Conservation (phyloP, 2,888 invertebrate species). For the Nematopogon swammerdamellus region DNA sequence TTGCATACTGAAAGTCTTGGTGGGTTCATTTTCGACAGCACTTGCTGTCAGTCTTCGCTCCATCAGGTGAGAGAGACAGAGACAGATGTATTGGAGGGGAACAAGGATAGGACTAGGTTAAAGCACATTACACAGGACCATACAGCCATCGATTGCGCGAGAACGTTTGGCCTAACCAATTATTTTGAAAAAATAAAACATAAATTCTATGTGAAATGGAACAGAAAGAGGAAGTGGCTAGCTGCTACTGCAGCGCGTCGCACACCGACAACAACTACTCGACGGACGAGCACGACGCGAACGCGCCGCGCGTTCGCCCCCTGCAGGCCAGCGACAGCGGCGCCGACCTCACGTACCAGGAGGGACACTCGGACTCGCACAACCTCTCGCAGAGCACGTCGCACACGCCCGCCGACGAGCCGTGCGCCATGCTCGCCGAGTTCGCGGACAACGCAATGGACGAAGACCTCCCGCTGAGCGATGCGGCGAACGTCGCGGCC, state of each 20-base stretch:
- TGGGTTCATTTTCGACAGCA: no score
- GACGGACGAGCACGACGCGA: constrained; percentile 68
- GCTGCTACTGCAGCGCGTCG: constrained; percentile 75
- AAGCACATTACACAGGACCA: no score
- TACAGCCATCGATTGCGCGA: no score
- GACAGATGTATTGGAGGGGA: no score
- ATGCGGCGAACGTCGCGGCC: constrained; percentile 14
- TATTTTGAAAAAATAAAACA: no score
- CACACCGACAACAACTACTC: constrained; percentile 72
- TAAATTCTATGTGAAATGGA: background rate
- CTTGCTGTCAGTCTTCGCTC: no score
- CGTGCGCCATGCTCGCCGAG: constrained; percentile 37
- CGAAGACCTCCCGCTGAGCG: constrained; percentile 21
- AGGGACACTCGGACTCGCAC: constrained; percentile 35
- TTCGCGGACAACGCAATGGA: constrained; percentile 28
- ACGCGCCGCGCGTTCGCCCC: constrained; percentile 19
- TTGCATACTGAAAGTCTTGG: no score
- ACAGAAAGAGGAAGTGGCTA: constrained; percentile 56
- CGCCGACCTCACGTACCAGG: constrained; percentile 65
- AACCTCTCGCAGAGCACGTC: background rate
- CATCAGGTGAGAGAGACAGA: no score
- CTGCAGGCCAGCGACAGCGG: constrained; percentile 71
- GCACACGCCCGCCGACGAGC: constrained; percentile 16
- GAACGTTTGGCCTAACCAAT: no score
- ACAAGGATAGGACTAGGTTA: no score